Conservation (phyloP, 2,888 invertebrate genomes). For the Synanthedon tipuliformis region DNA sequence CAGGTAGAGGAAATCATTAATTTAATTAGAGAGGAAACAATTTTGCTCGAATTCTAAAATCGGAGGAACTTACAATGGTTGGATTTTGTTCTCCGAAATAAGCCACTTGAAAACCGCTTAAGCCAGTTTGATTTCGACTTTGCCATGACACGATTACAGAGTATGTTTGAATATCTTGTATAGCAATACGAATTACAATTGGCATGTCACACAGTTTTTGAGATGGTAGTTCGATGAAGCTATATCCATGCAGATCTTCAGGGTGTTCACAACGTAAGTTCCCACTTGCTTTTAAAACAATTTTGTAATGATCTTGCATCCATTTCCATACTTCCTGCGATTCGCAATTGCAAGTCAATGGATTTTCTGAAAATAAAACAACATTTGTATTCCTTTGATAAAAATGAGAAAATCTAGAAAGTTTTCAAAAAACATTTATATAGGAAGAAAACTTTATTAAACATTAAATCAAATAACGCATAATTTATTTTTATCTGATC, state of each 20-base stretch:
- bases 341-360: conserved; percentile 89
- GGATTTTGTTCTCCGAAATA: conserved; percentile 75
- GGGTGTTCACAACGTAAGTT: conserved; percentile 86
- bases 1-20: not conserved
- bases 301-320: conserved; percentile 88
- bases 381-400: not conserved
- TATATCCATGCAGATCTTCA: conserved; percentile 79
- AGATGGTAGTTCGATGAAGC: conserved; percentile 82
- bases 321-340: conserved; percentile 93
- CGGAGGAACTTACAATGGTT: conserved; percentile 59
- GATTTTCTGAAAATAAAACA: conserved; percentile 76
- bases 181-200: conserved; percentile 83
- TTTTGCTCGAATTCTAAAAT: conserved; percentile 2
- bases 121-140: conserved; percentile 85
- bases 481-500: not conserved
- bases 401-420: not conserved
- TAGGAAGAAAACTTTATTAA: too few relatives aligned
- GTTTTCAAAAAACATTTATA: not conserved
- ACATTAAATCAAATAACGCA: too few relatives aligned
- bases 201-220: conserved; percentile 88
- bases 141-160: conserved; percentile 91
- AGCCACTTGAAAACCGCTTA: conserved; percentile 87
- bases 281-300: conserved; percentile 71
- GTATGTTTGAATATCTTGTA: conserved; percentile 89
- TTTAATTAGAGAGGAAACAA: not conserved